Evolutionary conservation across 2,797 vertebrate species (phyloP).

Genomic region (Orestias chungarensis): DNA sequence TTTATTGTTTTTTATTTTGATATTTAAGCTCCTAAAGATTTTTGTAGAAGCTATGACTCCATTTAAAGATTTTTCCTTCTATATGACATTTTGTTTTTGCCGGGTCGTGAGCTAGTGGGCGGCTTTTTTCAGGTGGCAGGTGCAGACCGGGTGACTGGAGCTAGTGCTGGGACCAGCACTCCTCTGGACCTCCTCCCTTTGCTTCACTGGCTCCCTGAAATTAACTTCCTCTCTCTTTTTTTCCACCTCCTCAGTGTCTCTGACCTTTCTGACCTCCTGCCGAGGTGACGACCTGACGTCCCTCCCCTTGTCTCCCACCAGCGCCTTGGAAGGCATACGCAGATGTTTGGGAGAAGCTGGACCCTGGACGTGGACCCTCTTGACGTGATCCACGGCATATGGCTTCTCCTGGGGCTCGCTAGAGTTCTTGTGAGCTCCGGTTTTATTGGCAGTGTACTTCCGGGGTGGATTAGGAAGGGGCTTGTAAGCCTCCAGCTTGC

Average conservation of each 20-base stretch:
- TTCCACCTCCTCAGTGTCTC: constrained; percentile 65
- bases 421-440: constrained; percentile 71
- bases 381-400: constrained; percentile 79
- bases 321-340: constrained; percentile 80
- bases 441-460: constrained; percentile 84
- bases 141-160: constrained; percentile 74
- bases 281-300: constrained; percentile 67
- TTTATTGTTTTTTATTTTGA: constrained; percentile 12
- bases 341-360: constrained; percentile 85
- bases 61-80: neutral
- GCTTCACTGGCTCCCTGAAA: constrained; percentile 61
- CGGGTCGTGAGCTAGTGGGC: constrained; percentile 51
- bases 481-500: constrained; percentile 93
- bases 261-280: constrained; percentile 63
- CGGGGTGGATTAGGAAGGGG: constrained; percentile 81
- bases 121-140: constrained; percentile 80
- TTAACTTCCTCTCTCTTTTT: constrained; percentile 71
- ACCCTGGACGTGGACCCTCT: constrained; percentile 85
- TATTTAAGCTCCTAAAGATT: constrained; percentile 3
- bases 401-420: constrained; percentile 80
- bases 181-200: constrained; percentile 65
- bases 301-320: constrained; percentile 78
- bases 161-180: constrained; percentile 53
- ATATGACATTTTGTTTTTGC: constrained; percentile 3
- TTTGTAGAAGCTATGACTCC: neutral